Evolutionary conservation across 1,140 invertebrate genomes (phyloP).

Genomic region (Xylocopa sonorina): DNA sequence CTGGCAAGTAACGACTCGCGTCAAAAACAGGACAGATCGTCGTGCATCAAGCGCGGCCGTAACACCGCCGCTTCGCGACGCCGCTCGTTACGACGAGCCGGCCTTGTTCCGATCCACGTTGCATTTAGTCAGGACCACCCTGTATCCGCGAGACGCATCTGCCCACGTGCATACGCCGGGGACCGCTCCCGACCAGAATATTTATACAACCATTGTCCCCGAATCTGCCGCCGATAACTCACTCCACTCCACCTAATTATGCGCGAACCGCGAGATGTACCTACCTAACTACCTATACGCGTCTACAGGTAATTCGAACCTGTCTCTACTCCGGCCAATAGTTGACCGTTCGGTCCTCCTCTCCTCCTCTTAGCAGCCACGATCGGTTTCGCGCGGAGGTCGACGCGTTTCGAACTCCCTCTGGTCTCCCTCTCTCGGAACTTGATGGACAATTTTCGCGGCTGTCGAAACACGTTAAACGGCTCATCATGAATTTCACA

Average conservation of each 20-base stretch:
- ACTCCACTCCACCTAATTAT: constrained; percentile 78
- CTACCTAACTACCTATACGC: too few species aligned
- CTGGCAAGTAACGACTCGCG: constrained; percentile 71
- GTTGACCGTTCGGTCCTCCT: too few species aligned
- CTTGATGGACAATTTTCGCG: constrained; percentile 71
- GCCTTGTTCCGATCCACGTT: constrained; percentile 69
- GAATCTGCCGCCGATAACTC: constrained; percentile 75
- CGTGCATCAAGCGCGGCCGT: constrained; percentile 65
- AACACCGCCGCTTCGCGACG: constrained; percentile 73
- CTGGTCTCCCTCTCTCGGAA: too few species aligned
- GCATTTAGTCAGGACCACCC: constrained; percentile 70
- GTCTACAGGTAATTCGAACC: too few species aligned
- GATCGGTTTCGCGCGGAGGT: too few species aligned
- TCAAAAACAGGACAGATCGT: constrained; percentile 68
- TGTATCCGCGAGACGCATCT: constrained; percentile 68
- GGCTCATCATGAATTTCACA: constrained; percentile 75
- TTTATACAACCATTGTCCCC: constrained; percentile 79
- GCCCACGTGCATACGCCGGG: constrained; percentile 66
- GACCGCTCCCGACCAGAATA: constrained; percentile 67
- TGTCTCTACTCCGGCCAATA: too few species aligned
- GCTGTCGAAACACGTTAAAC: constrained; percentile 72
- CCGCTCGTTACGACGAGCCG: constrained; percentile 70
- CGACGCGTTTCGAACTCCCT: too few species aligned
- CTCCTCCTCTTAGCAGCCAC: too few species aligned
- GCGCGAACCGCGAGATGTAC: constrained; percentile 38